phyloP scores from a whole-genome alignment of 2,113 vertebrate genomes.

The Miniopterus natalensis region DNA sequence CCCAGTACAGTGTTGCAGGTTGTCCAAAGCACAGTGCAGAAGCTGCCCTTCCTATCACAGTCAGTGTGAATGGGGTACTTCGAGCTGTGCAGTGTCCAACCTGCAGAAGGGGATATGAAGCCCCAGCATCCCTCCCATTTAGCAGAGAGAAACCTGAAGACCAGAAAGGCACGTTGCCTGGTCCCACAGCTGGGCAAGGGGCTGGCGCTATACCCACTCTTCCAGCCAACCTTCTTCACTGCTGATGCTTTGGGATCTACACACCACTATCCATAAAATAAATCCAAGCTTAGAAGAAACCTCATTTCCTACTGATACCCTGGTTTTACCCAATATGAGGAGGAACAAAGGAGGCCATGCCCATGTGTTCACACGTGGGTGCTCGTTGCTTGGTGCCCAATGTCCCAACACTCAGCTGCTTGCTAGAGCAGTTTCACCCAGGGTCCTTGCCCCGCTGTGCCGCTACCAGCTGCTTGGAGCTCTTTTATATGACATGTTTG shows the following conservation, averaged over 20 bases:
- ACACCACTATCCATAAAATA: background rate
- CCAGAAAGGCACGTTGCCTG: background rate
- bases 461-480: background rate
- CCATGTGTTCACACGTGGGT: rapidly evolving
- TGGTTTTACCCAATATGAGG: background rate
- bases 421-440: background rate
- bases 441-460: rapidly evolving
- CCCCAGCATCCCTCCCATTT: background rate
- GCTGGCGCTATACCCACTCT: rapidly evolving
- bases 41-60: background rate
- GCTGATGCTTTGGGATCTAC: background rate
- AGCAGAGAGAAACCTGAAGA: background rate
- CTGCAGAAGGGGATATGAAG: background rate
- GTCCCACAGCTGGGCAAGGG: background rate
- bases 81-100: background rate
- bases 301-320: background rate
- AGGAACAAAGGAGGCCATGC: background rate
- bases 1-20: background rate
- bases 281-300: background rate
- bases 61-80: background rate
- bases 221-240: background rate
- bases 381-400: background rate
- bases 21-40: rapidly evolving
- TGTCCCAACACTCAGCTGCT: background rate
- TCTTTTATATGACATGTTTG: background rate